A percentile compares a stretch with the other conserved stretches of the same genome.
These are phyloP conservation scores for Mesitornis unicolor DNA, from an alignment of 2,113 vertebrate genomes.

Conservation along the genomic window DNA sequence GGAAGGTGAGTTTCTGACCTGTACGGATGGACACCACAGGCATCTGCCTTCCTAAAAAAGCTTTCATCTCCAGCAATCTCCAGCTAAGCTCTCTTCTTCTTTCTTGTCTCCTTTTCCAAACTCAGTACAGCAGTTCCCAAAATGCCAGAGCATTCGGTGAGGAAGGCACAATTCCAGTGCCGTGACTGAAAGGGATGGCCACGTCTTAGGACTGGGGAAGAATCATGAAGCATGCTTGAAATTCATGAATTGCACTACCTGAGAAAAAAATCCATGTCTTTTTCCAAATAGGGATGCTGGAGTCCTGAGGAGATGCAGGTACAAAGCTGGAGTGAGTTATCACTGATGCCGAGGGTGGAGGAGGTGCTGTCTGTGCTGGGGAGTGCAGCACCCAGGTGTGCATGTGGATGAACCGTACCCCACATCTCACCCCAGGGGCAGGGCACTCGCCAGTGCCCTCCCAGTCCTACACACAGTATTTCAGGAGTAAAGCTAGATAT, in stretches of 20 bases:
- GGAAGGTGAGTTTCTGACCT: neutral
- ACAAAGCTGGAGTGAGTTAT: neutral
- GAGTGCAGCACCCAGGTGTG: neutral
- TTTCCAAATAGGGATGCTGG: neutral
- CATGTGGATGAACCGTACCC: rapidly evolving
- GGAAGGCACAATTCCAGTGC: neutral
- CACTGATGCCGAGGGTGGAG: neutral
- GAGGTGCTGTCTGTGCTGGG: neutral
- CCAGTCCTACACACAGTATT: rapidly evolving
- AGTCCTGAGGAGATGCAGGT: neutral
- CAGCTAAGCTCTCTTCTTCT: neutral
- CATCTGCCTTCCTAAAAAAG: neutral
- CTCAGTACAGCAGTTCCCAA: neutral
- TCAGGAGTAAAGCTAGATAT: neutral
- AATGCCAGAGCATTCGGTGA: neutral
- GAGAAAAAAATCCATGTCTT: neutral
- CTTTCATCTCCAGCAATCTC: neutral
- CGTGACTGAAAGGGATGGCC: rapidly evolving
- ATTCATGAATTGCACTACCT: neutral
- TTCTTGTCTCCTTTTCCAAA: neutral
- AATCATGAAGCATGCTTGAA: neutral
- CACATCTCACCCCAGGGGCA: no score
- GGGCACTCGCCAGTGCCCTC: neutral
- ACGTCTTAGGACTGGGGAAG: neutral
- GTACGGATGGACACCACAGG: no score